Percentiles rank a stretch among this genome's conserved stretches.
Evolutionary conservation across 2,888 invertebrate genomes (phyloP).

Genomic region (Glaucopsyche alexis): DNA sequence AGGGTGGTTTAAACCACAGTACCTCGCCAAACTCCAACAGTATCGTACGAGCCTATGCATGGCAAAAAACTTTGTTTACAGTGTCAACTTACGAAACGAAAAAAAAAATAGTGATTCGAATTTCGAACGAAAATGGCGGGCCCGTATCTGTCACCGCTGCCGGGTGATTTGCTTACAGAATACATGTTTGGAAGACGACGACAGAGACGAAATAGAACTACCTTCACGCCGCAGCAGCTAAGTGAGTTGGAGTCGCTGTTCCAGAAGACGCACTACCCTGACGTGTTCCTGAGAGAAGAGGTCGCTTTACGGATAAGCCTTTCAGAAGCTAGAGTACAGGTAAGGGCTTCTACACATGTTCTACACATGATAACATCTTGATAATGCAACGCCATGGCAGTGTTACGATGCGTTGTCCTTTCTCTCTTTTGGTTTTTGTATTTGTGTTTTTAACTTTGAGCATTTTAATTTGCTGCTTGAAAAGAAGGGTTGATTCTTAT

Average conservation of each 20-base stretch:
- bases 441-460: no score
- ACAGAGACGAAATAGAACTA: constrained; percentile 94
- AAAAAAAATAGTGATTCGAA: constrained; percentile 22
- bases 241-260: constrained; percentile 95
- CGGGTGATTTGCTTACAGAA: constrained; percentile 93
- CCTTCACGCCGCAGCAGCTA: constrained; percentile 95
- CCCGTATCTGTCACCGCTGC: constrained; percentile 90
- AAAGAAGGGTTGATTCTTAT: no score
- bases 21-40: constrained; percentile 67
- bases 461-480: no score
- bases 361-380: no score
- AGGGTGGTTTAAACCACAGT: constrained; percentile 65
- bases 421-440: no score
- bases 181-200: constrained; percentile 95
- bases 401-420: no score
- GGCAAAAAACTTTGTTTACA: constrained; percentile 30
- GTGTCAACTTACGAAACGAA: constrained; percentile 9
- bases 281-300: constrained; percentile 93
- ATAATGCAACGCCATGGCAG: background rate
- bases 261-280: constrained; percentile 97
- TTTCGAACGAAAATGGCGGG: constrained; percentile 83
- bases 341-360: no score
- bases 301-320: constrained; percentile 94
- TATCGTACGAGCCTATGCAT: constrained; percentile 53
- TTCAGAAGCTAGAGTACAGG: constrained; percentile 96